Evolutionary conservation across 2,888 invertebrate species (phyloP).

Genomic region (Athalia circularis): DNA sequence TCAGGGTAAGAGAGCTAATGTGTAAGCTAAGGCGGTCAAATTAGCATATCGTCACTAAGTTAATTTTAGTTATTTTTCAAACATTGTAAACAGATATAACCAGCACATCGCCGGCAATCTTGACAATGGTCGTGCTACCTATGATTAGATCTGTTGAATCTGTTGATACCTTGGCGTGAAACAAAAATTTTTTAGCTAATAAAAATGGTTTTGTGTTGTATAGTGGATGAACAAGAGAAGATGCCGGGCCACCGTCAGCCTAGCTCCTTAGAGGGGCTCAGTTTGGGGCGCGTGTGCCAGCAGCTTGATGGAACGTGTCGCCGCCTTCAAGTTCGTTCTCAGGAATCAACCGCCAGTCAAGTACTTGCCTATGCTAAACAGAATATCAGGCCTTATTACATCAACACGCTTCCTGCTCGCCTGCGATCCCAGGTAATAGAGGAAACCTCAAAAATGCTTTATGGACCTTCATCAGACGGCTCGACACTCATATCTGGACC

Average conservation of each 20-base stretch:
- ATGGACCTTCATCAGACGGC: constrained; percentile 69
- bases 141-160: not conserved
- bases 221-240: constrained; percentile 65
- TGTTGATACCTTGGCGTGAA: not conserved
- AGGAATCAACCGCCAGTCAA: constrained; percentile 69
- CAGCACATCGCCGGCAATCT: no score
- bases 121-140: not conserved
- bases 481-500: constrained; percentile 70
- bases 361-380: constrained; percentile 69
- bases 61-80: no score
- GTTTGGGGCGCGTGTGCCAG: constrained; percentile 71
- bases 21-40: no score
- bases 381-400: constrained; percentile 70
- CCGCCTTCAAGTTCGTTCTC: constrained; percentile 70
- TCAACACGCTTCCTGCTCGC: constrained; percentile 69
- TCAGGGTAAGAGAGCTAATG: no score
- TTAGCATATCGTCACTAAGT: no score
- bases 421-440: constrained; percentile 70
- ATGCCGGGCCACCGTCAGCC: constrained; percentile 73
- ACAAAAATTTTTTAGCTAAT: not conserved
- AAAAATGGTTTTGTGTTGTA: constrained; percentile 49
- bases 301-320: constrained; percentile 72
- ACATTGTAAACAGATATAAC: no score
- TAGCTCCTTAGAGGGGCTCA: constrained; percentile 69
- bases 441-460: constrained; percentile 69